Evolutionary conservation across 2,113 vertebrate genomes (phyloP), one percentile per base, ranked within the genome.

Genomic region (Larimichthys crocea): DNA sequence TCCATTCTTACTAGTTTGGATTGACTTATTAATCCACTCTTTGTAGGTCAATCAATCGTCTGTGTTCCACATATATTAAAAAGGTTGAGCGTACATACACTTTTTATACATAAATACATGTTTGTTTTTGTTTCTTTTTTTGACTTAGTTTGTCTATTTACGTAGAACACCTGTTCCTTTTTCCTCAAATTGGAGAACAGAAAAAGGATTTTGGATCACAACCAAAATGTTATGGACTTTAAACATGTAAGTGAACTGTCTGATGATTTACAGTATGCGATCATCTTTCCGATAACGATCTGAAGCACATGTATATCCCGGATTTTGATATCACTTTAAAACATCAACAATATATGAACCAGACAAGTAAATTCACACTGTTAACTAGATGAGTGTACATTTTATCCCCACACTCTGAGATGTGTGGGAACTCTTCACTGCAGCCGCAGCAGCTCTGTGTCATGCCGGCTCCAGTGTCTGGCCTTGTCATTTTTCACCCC

Each of bases 401-500:
- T 31, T 84, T 46, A 46, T 76, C 68, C 73, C 61, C 16, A 20
- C 57, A 19, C 44, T 57, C 57, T 82, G 74, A 84, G 77, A 85
- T 64, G 62, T 91, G 91, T 87, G 88, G 84, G 91, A 92, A 92
- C 84, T 24, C 50, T 40, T 68, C 72, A n/a, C 80, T 40, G 63
- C 67, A 59, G 76, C 79, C 44, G 29, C 74, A 74, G 80, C 67
- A 85, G 79, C 85, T 82, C 74, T 80, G 56, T 88, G 82, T 90
- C 82, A 90, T 82, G 82, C 74, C 80, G 63, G 84, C 90, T 94
- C 88, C 89, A 88, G 81, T 92, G 86, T 92, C 89, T 49, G 76
- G 56, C 67, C 69, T 70, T 76, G 86, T 91, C 90, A 91, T 89
- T 92, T 94, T 91, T 92, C 91, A 91, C 66, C 80, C 64, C 50